These are phyloP conservation scores for Trichoplusia ni DNA, from an alignment of 1,140 invertebrate genomes.

Conservation along the genomic window DNA sequence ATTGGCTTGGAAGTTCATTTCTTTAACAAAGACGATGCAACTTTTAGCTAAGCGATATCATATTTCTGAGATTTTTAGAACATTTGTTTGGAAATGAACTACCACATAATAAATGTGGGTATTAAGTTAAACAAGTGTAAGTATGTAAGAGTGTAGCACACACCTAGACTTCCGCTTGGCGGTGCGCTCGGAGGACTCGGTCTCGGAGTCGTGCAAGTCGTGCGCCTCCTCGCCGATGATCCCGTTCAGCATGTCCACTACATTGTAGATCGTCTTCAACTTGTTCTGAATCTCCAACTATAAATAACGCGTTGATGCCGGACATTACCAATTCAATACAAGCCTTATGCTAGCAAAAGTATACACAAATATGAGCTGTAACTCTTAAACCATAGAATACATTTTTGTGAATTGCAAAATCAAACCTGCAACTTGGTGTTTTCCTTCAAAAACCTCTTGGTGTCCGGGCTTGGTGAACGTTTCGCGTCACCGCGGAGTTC, in stretches of 20 bases:
- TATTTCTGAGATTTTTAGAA: neutral
- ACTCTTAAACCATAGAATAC: conserved; percentile 37
- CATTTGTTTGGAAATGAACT: conserved; percentile 17
- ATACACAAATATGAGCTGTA: conserved; percentile 25
- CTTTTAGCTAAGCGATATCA: neutral
- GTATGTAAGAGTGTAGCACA: conserved; percentile 27
- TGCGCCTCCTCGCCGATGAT: conserved; percentile 87
- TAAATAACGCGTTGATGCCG: conserved; percentile 21
- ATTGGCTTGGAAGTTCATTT: neutral
- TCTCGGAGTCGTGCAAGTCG: conserved; percentile 52
- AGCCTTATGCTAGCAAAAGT: conserved; percentile 14
- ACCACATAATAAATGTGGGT: conserved; percentile 19
- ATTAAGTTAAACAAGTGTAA: conserved; percentile 5
- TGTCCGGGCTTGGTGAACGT: conserved; percentile 84
- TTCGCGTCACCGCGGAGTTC: conserved; percentile 86
- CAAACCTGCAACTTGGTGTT: conserved; percentile 90
- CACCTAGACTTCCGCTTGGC: conserved; percentile 75
- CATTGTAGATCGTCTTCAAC: conserved; percentile 90
- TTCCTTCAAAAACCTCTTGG: conserved; percentile 87
- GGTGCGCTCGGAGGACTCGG: conserved; percentile 48
- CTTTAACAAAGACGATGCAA: neutral
- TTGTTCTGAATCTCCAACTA: conserved; percentile 92
- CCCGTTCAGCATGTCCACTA: conserved; percentile 91
- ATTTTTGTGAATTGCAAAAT: conserved; percentile 7
- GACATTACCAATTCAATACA: neutral